Percentiles rank a stretch among this genome's conserved stretches.
Evolutionary conservation across 2,888 invertebrate species (phyloP).

Genomic region (Lordiphosa fenestrarum): DNA sequence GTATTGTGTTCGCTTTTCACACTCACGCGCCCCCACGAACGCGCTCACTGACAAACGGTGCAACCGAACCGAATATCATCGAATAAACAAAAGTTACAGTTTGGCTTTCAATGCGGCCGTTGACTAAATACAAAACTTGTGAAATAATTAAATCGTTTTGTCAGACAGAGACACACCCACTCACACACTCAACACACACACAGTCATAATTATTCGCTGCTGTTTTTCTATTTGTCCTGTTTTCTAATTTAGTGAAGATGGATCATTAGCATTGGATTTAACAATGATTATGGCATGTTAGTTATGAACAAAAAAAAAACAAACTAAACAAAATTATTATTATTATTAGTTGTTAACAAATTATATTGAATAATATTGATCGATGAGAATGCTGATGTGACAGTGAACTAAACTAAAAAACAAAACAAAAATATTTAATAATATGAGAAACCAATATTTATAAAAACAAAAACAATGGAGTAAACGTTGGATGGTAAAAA

Average conservation of each 20-base stretch:
- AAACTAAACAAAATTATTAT: slow-evolving; percentile 51
- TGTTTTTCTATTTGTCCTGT: slow-evolving; percentile 59
- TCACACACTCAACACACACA: slow-evolving; percentile 24
- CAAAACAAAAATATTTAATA: slow-evolving; percentile 44
- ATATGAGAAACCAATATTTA: slow-evolving; percentile 62
- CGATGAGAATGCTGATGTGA: slow-evolving; percentile 59
- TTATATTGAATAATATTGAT: slow-evolving; percentile 67
- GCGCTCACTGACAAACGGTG: slow-evolving; percentile 14
- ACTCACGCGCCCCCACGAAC: slow-evolving; percentile 16
- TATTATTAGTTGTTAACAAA: slow-evolving; percentile 75
- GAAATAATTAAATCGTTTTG: background rate
- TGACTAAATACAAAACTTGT: slow-evolving; percentile 17
- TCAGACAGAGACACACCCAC: slow-evolving; percentile 1
- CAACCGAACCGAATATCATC: slow-evolving; percentile 12
- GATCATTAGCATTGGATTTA: slow-evolving; percentile 66
- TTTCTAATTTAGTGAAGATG: slow-evolving; percentile 48
- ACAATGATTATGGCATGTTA: slow-evolving; percentile 77
- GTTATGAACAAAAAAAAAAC: slow-evolving; percentile 59
- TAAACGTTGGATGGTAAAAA: slow-evolving; percentile 51
- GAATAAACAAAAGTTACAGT: slow-evolving; percentile 16
- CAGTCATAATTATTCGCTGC: slow-evolving; percentile 50
- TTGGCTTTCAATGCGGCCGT: background rate
- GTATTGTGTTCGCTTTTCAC: slow-evolving; percentile 65
- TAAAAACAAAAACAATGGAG: slow-evolving; percentile 57
- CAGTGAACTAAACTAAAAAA: slow-evolving; percentile 47